Evolutionary conservation across 2,888 invertebrate species (phyloP), one percentile per base, ranked within the genome.

Genomic region (Phyllotreta striolata): DNA sequence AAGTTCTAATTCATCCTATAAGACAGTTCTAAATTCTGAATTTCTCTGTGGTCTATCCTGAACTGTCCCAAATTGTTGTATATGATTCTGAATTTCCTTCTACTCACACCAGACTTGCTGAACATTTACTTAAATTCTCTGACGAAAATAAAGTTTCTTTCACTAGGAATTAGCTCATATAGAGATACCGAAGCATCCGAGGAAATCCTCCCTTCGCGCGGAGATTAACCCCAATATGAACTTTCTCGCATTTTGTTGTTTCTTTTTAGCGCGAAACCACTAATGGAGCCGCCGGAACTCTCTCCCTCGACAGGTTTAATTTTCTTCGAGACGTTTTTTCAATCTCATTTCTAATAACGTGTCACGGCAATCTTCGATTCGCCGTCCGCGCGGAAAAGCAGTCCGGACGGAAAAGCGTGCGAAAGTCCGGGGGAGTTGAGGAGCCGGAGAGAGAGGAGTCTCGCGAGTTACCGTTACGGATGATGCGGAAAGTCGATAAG

Each of bases 281-380:
- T 60, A 60, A 60, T 60, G 60, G 60, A 60, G 52, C 44, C 8
- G 34, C 9, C 13, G 1, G 5, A 4, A 12, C 13, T 1, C 41
- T 13, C 10, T 9, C 43, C 40, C 44, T 47, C 60, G 66, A 66
- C 66, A 66, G 63, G 52, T 66, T 64, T 66, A 66, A 66, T 66
- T 66, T 66, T 56, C 63, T 60, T 40, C 41, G 9, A 24, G 66
- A 56, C 66, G 46, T 63, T 63, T 66, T 66, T 66, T 64, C 66
- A 57, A 63, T 63, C 66, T 60, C 38, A 49, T 60, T 60, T 56
- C 63, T 63, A 66, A 66, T 66, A 63, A 55, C 59, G 39, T 63
- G 63, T 63, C 63, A 60, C 34, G 54, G 47, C 58, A 58, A 63
- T 58, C 63, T 60, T 60, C 38, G 60, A 60, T 60, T 59, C 38